These are phyloP conservation scores for Tyto alba DNA, from an alignment of 2,113 vertebrate genomes.

Conservation along the genomic window DNA sequence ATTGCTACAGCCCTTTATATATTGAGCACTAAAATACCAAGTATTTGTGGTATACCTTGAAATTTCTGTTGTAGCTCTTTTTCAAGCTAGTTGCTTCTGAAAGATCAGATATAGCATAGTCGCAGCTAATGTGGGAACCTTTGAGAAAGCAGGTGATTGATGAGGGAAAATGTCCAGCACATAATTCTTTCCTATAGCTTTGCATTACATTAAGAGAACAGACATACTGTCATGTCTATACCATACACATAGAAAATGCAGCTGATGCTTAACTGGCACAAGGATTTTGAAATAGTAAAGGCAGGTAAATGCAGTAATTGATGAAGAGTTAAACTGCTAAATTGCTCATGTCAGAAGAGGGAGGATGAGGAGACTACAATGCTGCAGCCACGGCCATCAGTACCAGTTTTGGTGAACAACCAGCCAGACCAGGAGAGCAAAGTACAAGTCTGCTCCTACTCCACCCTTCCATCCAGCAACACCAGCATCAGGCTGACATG, in stretches of 20 bases:
- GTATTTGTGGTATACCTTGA: background rate
- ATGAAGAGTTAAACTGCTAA: background rate
- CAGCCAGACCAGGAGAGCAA: background rate
- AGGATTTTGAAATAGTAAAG: background rate
- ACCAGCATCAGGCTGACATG: background rate
- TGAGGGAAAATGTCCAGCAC: background rate
- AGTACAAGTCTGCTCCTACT: background rate
- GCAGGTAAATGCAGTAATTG: background rate
- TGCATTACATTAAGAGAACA: background rate
- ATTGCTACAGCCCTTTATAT: background rate
- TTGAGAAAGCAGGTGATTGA: background rate
- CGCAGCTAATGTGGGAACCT: background rate
- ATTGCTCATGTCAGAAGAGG: background rate
- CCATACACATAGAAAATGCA: background rate
- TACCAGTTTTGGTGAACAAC: too few relatives aligned
- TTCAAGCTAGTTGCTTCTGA: background rate
- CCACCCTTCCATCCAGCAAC: accelerated
- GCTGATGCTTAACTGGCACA: background rate
- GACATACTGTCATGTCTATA: background rate
- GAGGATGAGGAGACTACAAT: background rate
- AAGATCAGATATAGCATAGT: background rate
- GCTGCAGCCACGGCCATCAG: background rate
- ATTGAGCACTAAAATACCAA: background rate
- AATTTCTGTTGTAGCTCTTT: background rate
- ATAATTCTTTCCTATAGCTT: background rate